Percentiles rank a stretch among this genome's conserved stretches.
phyloP scores from a whole-genome alignment of 2,888 invertebrate species.

The Zygogramma bicolorata region DNA sequence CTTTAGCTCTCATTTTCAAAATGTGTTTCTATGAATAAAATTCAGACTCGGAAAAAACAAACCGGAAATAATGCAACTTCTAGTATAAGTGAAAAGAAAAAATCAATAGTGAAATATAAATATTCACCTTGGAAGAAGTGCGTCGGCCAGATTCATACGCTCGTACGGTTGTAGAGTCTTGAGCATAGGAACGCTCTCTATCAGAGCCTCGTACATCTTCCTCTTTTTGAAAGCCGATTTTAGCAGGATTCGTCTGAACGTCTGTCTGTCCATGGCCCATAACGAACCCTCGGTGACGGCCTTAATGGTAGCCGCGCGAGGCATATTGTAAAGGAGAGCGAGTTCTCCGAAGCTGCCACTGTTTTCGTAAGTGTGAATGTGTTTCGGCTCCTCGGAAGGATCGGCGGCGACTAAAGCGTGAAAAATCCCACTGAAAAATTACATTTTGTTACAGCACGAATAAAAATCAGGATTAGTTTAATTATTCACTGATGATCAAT shows the following conservation, averaged over 20 bases:
- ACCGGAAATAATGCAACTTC: too few relatives aligned
- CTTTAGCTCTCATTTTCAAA: too few relatives aligned
- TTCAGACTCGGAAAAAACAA: too few relatives aligned
- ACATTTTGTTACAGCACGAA: not conserved
- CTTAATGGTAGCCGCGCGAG: conserved; percentile 92
- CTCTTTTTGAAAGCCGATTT: conserved; percentile 98
- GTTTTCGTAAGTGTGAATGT: conserved; percentile 90
- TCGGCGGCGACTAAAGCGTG: conserved; percentile 79
- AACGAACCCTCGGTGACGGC: conserved; percentile 86
- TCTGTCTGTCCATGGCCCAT: conserved; percentile 98
- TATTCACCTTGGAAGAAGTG: conserved; percentile 79
- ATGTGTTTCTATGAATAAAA: too few relatives aligned
- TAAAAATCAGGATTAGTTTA: too few relatives aligned
- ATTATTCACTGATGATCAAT: too few relatives aligned
- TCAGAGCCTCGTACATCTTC: conserved; percentile 95
- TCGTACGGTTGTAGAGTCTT: conserved; percentile 95
- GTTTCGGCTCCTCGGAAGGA: conserved; percentile 66
- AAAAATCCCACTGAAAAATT: conserved; percentile 78
- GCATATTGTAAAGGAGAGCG: conserved; percentile 98
- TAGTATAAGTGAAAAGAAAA: not conserved
- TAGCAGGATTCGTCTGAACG: conserved; percentile 92
- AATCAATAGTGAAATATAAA: not conserved
- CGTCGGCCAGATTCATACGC: conserved; percentile 97
- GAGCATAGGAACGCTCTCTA: conserved; percentile 96
- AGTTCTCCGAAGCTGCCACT: conserved; percentile 96